A percentile compares a stretch with the other conserved stretches of the same genome.
Conservation (phyloP, 2,113 vertebrate genomes). For the Marmota flaviventris region DNA sequence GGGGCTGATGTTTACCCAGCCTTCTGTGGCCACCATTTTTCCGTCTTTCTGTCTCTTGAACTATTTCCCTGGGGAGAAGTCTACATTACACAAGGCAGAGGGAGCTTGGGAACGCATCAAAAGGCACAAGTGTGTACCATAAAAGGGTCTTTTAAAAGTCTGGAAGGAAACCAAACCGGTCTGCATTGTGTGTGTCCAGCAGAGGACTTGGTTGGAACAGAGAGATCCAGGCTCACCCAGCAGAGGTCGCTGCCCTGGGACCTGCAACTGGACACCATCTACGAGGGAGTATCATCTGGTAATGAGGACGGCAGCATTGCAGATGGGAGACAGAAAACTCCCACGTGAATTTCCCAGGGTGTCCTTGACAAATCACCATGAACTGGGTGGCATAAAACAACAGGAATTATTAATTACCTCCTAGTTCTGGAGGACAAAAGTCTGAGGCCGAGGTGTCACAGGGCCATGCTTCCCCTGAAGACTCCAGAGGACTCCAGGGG, state of each 20-base stretch:
- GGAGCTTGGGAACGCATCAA: conserved; percentile 75
- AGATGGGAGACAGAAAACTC: background rate
- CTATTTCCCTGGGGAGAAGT: conserved; percentile 69
- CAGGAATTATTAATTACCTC: background rate
- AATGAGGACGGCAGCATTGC: background rate
- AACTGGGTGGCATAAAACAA: background rate
- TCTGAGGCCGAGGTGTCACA: background rate
- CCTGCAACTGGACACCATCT: background rate
- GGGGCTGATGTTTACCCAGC: conserved; percentile 77
- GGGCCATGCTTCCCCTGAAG: no score
- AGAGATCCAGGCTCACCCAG: background rate
- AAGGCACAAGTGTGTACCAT: conserved; percentile 40
- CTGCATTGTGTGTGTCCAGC: background rate
- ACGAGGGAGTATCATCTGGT: background rate
- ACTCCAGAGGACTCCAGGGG: no score
- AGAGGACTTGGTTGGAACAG: background rate
- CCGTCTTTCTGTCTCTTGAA: conserved; percentile 79
- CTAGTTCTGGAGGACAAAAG: background rate
- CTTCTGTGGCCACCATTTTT: conserved; percentile 74
- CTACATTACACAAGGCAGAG: conserved; percentile 64
- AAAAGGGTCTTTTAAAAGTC: conserved; percentile 10
- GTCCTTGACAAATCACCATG: background rate
- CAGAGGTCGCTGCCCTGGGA: background rate
- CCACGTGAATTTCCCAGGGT: background rate
- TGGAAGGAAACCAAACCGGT: conserved; percentile 45